A percentile compares a stretch with the other conserved stretches of the same genome.
phyloP scores from a whole-genome alignment of 2,888 invertebrate genomes.

The Campoplex capitator region DNA sequence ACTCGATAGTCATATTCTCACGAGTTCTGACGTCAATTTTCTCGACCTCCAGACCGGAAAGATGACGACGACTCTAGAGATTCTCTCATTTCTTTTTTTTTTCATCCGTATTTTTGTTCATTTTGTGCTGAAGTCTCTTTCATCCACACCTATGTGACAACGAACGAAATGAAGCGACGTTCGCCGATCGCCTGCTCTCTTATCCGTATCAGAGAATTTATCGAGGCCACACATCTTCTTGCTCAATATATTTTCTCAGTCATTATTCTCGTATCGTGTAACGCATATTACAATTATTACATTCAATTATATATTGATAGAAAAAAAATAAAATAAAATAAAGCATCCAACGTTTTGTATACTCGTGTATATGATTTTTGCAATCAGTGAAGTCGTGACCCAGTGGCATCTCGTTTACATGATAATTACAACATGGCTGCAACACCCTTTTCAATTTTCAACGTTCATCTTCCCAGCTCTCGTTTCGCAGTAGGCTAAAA shows the following conservation, averaged over 20 bases:
- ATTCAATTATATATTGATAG: conserved; percentile 35
- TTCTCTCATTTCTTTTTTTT: background rate
- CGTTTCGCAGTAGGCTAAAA: background rate
- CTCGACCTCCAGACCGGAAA: conserved; percentile 60
- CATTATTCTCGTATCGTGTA: conserved; percentile 40
- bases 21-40: conserved; percentile 49
- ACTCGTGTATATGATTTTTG: background rate
- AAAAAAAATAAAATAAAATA: background rate
- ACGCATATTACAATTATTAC: conserved; percentile 28
- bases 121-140: background rate
- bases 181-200: background rate
- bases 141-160: conserved; percentile 18
- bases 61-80: conserved; percentile 45
- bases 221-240: conserved; percentile 26
- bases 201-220: conserved; percentile 4
- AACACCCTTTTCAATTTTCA: conserved; percentile 32
- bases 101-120: background rate
- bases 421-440: background rate
- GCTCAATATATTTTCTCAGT: background rate
- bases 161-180: conserved; percentile 20
- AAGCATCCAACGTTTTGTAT: background rate
- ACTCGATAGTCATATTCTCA: conserved; percentile 62
- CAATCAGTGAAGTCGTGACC: conserved; percentile 30
- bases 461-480: conserved; percentile 18
- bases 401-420: conserved; percentile 28